A percentile compares a stretch with the other conserved stretches of the same genome.
Evolutionary conservation across 2,797 vertebrate species (phyloP).

Genomic region (Champsocephalus esox): DNA sequence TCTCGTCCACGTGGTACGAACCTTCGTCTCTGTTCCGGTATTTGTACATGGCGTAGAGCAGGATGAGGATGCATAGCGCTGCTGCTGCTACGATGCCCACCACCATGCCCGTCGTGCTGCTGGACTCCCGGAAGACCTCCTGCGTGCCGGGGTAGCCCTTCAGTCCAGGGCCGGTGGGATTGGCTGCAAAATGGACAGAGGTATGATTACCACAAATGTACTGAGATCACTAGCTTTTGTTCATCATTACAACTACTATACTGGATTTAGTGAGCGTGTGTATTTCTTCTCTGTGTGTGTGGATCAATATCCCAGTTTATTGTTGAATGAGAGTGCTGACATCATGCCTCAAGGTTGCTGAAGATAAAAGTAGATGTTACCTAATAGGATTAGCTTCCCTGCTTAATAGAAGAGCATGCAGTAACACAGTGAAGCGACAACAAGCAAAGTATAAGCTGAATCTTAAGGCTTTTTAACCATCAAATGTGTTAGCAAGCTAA

Average conservation of each 20-base stretch:
- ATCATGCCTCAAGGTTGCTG: constrained; percentile 18
- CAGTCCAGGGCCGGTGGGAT: constrained; percentile 91
- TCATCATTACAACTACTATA: constrained; percentile 11
- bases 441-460: constrained; percentile 18
- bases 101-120: constrained; percentile 98
- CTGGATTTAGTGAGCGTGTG: constrained; percentile 22
- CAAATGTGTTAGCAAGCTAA: constrained; percentile 4
- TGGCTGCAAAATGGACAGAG: constrained; percentile 85
- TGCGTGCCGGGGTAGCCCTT: constrained; percentile 89
- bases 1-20: constrained; percentile 98
- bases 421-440: constrained; percentile 21
- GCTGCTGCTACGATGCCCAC: constrained; percentile 97
- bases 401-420: constrained; percentile 15
- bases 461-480: constrained; percentile 18
- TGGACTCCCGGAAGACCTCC: constrained; percentile 95
- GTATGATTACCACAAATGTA: constrained; percentile 38
- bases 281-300: constrained; percentile 23
- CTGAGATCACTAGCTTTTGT: not conserved
- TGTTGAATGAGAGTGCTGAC: constrained; percentile 23
- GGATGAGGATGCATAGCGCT: constrained; percentile 97
- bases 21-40: constrained; percentile 98
- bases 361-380: constrained; percentile 26
- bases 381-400: constrained; percentile 19
- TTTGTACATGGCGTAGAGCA: constrained; percentile 99
- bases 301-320: constrained; percentile 45